Conservation (phyloP, 2,113 vertebrate species). For the Takifugu bimaculatus region DNA sequence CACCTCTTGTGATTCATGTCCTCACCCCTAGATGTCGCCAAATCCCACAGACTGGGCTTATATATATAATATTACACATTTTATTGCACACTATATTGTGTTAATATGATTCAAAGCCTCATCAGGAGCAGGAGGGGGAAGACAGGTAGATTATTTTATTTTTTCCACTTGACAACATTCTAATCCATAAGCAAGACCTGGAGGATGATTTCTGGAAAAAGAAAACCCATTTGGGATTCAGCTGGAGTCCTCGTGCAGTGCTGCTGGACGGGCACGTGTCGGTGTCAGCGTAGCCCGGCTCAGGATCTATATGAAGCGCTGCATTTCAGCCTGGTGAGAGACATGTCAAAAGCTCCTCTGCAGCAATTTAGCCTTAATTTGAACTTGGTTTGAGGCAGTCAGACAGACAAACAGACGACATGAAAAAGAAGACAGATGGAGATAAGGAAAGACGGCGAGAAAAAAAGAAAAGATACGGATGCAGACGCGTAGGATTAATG, state of each 20-base stretch:
- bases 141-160: too few relatives aligned
- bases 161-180: too few relatives aligned
- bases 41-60: too few relatives aligned
- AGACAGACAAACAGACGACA: conserved; percentile 25
- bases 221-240: conserved; percentile 1
- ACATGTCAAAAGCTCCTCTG: conserved; percentile 52
- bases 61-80: too few relatives aligned
- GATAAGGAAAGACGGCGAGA: conserved; percentile 7
- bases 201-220: too few relatives aligned
- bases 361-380: conserved; percentile 61
- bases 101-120: too few relatives aligned
- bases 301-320: conserved; percentile 50
- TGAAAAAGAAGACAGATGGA: neutral
- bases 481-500: conserved; percentile 3
- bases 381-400: conserved; percentile 37
- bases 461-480: conserved; percentile 18
- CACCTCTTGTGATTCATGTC: too few relatives aligned
- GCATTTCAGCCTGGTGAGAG: conserved; percentile 47
- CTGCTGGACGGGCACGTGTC: conserved; percentile 19
- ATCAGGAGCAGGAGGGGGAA: too few relatives aligned
- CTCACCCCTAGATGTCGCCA: too few relatives aligned
- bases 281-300: conserved; percentile 7
- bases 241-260: conserved; percentile 3
- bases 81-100: too few relatives aligned
- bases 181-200: too few relatives aligned